Percentiles rank a stretch among this genome's conserved stretches.
phyloP scores from a whole-genome alignment of 2,113 vertebrate genomes.

The Clarias macrocephalus region DNA sequence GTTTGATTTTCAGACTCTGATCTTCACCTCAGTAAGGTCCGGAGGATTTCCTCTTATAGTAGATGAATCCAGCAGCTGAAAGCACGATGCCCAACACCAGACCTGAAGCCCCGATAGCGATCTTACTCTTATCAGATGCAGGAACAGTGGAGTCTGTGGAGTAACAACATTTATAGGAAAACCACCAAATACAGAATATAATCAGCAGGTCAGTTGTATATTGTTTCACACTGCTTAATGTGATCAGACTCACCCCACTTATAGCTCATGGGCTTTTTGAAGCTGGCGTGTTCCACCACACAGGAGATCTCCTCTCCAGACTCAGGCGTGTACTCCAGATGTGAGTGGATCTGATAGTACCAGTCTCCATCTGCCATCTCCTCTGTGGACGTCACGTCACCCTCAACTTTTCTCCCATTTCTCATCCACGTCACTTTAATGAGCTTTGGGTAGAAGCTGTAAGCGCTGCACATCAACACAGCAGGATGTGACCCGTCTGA shows the following conservation, averaged over 20 bases:
- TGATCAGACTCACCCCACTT: slow-evolving; percentile 50
- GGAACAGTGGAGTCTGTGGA: background rate
- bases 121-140: slow-evolving; percentile 50
- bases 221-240: background rate
- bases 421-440: slow-evolving; percentile 56
- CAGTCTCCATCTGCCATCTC: slow-evolving; percentile 60
- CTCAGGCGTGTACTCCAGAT: slow-evolving; percentile 58
- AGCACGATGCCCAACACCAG: slow-evolving; percentile 60
- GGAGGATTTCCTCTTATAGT: slow-evolving; percentile 49
- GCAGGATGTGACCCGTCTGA: slow-evolving; percentile 31
- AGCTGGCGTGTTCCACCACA: slow-evolving; percentile 56
- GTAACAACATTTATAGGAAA: background rate
- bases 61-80: slow-evolving; percentile 55
- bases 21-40: background rate
- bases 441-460: slow-evolving; percentile 52
- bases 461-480: slow-evolving; percentile 56
- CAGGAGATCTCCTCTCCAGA: slow-evolving; percentile 60
- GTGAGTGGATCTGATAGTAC: slow-evolving; percentile 64
- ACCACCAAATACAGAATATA: background rate
- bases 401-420: background rate
- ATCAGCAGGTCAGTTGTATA: background rate
- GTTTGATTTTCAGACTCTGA: background rate
- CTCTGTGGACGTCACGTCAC: slow-evolving; percentile 49
- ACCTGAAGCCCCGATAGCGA: slow-evolving; percentile 52
- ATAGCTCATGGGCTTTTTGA: slow-evolving; percentile 19